Evolutionary conservation across 2,888 invertebrate species (phyloP).

Genomic region (Brenthis daphne): DNA sequence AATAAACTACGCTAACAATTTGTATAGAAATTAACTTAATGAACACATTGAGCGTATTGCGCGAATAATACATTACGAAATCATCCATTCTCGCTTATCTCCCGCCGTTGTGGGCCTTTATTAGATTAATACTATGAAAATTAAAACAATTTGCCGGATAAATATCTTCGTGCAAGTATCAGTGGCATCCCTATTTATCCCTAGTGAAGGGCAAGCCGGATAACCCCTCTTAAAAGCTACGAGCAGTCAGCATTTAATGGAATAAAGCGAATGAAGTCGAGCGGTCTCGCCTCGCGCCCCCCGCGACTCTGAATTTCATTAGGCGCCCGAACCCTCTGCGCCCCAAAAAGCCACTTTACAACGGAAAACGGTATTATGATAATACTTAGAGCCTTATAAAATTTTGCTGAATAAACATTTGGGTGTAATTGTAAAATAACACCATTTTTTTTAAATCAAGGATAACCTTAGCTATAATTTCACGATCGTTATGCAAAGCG

Average conservation of each 20-base stretch:
- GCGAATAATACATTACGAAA: slow-evolving; percentile 68
- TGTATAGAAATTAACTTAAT: slow-evolving; percentile 57
- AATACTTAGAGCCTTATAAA: slow-evolving; percentile 79
- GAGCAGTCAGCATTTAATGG: slow-evolving; percentile 82
- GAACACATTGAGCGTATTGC: slow-evolving; percentile 60
- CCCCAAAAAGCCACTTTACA: slow-evolving; percentile 79
- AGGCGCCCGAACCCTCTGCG: slow-evolving; percentile 65
- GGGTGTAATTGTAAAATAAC: slow-evolving; percentile 73
- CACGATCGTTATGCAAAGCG: slow-evolving; percentile 28
- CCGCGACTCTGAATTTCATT: slow-evolving; percentile 79
- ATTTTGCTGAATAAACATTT: slow-evolving; percentile 77
- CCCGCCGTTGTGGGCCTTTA: slow-evolving; percentile 74
- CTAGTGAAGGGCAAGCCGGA: slow-evolving; percentile 78
- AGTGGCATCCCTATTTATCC: slow-evolving; percentile 80
- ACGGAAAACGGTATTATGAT: slow-evolving; percentile 80
- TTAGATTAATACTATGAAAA: slow-evolving; percentile 82
- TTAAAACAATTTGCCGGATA: slow-evolving; percentile 83
- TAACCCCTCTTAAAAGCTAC: slow-evolving; percentile 82
- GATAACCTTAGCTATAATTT: slow-evolving; percentile 48
- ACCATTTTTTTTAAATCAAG: slow-evolving; percentile 49
- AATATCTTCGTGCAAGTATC: slow-evolving; percentile 80
- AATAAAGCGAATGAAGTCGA: slow-evolving; percentile 81
- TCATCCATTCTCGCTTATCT: slow-evolving; percentile 71
- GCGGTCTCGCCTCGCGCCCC: slow-evolving; percentile 61
- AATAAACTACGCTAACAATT: slow-evolving; percentile 49